phyloP scores from a whole-genome alignment of 2,113 vertebrate genomes.

The Rhinolophus sinicus region DNA sequence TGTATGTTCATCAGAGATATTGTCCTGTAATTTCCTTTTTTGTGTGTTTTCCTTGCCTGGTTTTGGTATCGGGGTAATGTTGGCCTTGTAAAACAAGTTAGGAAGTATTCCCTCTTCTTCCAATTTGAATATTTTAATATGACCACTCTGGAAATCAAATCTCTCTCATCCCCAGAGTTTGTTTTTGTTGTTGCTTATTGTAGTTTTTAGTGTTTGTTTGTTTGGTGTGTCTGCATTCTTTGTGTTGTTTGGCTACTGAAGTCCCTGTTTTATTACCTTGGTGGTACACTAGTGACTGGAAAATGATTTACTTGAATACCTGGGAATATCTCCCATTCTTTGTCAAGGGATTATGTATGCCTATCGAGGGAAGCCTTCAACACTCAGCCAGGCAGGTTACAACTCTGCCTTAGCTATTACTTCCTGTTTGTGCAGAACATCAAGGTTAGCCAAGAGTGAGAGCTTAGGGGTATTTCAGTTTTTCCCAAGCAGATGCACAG shows the following conservation, averaged over 20 bases:
- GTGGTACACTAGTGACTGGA: background rate
- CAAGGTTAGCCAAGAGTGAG: background rate
- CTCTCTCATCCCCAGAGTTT: background rate
- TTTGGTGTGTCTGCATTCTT: background rate
- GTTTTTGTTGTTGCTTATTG: background rate
- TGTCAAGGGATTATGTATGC: background rate
- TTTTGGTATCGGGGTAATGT: background rate
- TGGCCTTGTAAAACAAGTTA: background rate
- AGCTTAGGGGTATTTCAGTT: background rate
- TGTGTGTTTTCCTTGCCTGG: background rate
- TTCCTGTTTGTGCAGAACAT: background rate
- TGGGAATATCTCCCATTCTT: background rate
- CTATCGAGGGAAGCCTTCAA: background rate
- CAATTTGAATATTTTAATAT: background rate
- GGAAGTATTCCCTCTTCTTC: background rate
- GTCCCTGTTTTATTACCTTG: background rate
- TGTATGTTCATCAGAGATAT: background rate
- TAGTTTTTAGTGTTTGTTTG: background rate
- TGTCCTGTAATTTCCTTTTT: background rate
- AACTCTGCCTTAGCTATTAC: background rate
- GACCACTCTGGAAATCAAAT: background rate
- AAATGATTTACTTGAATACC: background rate
- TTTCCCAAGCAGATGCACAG: background rate
- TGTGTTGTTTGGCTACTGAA: background rate
- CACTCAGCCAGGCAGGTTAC: background rate